phyloP scores from a whole-genome alignment of 2,888 invertebrate species.

The Odontomyia ornata region DNA sequence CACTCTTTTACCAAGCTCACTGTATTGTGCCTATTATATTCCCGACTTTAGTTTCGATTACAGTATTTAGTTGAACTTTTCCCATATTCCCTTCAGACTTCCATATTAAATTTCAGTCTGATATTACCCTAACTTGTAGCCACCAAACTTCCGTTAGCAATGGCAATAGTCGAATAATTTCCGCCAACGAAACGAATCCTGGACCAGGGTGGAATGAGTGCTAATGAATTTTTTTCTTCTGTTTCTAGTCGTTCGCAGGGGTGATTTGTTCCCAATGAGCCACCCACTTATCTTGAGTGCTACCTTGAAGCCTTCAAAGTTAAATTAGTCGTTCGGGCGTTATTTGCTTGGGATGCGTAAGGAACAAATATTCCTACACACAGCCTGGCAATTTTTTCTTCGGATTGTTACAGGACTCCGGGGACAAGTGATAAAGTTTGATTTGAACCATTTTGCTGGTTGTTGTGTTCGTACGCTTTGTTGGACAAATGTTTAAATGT shows the following conservation, averaged over 20 bases:
- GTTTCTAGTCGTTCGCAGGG: not conserved
- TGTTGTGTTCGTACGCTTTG: constrained; percentile 15
- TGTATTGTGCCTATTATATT: no score
- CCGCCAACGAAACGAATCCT: not conserved
- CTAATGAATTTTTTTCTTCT: not conserved
- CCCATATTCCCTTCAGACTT: constrained; percentile 7
- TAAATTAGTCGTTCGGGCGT: constrained; percentile 35
- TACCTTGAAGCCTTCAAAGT: constrained; percentile 36
- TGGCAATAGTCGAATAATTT: not conserved
- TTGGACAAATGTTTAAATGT: constrained; percentile 33
- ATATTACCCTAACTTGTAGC: not conserved
- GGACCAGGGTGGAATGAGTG: not conserved
- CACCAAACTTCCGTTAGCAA: not conserved
- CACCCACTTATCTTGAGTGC: constrained; percentile 41
- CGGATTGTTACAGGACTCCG: constrained; percentile 17
- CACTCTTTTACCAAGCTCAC: no score
- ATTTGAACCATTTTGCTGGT: constrained; percentile 32
- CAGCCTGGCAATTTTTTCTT: not conserved
- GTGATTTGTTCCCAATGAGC: constrained; percentile 34
- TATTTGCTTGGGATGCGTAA: not conserved
- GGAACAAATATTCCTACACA: not conserved
- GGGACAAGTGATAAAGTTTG: constrained; percentile 41
- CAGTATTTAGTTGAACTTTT: no score
- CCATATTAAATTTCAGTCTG: not conserved
- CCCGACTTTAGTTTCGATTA: no score